phyloP scores from a whole-genome alignment of 2,888 invertebrate species.

The Caenorhabditis virilis region DNA sequence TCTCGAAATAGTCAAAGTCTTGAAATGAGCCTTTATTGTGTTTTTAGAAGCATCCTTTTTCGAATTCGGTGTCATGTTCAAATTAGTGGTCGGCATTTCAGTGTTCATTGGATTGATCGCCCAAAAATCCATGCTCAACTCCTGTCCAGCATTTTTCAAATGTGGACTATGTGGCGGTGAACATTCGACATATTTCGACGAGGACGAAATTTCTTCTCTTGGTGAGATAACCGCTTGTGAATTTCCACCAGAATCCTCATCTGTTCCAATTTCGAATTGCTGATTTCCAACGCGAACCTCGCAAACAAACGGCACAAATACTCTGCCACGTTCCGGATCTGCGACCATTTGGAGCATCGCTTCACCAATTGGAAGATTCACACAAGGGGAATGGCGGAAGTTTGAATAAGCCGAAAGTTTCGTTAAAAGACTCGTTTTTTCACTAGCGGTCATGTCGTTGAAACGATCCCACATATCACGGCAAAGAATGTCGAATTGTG shows the following conservation, averaged over 20 bases:
- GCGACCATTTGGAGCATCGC: conserved; percentile 61
- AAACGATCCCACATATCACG: conserved; percentile 54
- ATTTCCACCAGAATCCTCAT: conserved; percentile 28
- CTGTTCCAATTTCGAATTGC: conserved; percentile 29
- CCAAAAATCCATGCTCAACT: conserved; percentile 65
- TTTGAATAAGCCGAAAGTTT: conserved; percentile 38
- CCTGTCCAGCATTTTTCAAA: conserved; percentile 42
- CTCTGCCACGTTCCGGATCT: conserved; percentile 35
- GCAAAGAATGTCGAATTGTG: conserved; percentile 42
- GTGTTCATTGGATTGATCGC: conserved; percentile 20
- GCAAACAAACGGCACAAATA: conserved; percentile 67
- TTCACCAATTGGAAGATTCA: conserved; percentile 67
- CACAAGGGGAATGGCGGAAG: conserved; percentile 7
- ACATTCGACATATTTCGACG: conserved; percentile 5
- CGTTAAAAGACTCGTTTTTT: conserved; percentile 19
- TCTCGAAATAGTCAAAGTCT: conserved; percentile 55
- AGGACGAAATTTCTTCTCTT: conserved; percentile 18
- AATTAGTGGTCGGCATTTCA: conserved; percentile 4
- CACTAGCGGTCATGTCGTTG: conserved; percentile 37
- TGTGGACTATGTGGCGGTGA: conserved; percentile 41
- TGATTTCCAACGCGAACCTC: conserved; percentile 49
- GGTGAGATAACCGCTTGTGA: conserved; percentile 7
- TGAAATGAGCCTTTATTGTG: conserved; percentile 63
- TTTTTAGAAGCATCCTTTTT: conserved; percentile 53
- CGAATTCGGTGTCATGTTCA: conserved; percentile 34